These are phyloP conservation scores for Pachycephus smyrnensis DNA, from an alignment of 2,888 invertebrate species.

Conservation along the genomic window DNA sequence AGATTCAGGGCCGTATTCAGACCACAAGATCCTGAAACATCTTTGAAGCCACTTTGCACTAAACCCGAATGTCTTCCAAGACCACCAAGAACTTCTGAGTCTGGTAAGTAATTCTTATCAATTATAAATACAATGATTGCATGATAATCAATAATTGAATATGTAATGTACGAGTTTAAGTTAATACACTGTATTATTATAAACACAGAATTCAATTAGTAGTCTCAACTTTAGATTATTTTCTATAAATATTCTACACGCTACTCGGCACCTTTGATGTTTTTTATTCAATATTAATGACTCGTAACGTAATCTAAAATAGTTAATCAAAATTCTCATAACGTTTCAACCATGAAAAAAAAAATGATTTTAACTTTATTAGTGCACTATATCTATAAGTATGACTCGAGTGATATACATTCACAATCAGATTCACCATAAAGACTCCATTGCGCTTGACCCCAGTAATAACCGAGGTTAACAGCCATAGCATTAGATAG, in stretches of 20 bases:
- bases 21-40: conserved; percentile 38
- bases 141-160: neutral
- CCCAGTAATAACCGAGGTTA: conserved; percentile 33
- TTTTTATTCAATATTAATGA: neutral
- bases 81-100: conserved; percentile 43
- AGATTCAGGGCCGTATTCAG: conserved; percentile 54
- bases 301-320: neutral
- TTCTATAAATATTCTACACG: neutral
- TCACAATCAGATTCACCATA: neutral
- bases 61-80: conserved; percentile 57
- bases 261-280: neutral
- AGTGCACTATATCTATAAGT: neutral
- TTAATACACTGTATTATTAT: neutral
- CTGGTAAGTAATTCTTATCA: conserved; percentile 41
- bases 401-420: neutral
- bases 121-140: neutral
- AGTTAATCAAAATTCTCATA: neutral
- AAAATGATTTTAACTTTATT: neutral
- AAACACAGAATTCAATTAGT: neutral
- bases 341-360: neutral
- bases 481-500: conserved; percentile 21
- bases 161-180: neutral
- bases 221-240: neutral
- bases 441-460: conserved; percentile 21
- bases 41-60: conserved; percentile 48